These are phyloP conservation scores for Julus scandinavius DNA, from an alignment of 2,888 invertebrate genomes.

Conservation along the genomic window DNA sequence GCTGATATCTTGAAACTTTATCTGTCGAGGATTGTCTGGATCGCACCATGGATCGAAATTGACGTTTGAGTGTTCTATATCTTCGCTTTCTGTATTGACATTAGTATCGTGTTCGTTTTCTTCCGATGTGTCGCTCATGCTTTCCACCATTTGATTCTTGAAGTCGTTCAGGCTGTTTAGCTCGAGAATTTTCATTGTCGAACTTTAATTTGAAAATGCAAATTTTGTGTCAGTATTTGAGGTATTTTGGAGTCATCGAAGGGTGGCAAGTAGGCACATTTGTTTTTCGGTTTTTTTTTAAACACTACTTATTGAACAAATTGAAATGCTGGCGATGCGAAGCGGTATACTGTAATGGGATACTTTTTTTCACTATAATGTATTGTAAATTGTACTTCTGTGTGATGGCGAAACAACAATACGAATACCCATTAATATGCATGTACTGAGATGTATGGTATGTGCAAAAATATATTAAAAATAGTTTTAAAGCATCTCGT, in stretches of 20 bases:
- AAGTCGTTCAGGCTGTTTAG: background rate
- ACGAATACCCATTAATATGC: no score
- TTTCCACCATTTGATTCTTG: background rate
- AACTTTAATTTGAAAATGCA: constrained; percentile 29
- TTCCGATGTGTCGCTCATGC: constrained; percentile 34
- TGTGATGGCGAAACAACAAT: no score
- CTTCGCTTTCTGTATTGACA: background rate
- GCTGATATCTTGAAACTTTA: constrained; percentile 86
- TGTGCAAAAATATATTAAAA: no score
- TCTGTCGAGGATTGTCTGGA: constrained; percentile 75
- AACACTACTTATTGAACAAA: background rate
- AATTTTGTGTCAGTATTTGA: background rate
- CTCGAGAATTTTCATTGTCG: constrained; percentile 20
- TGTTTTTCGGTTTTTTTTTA: no score
- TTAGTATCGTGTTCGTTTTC: constrained; percentile 12
- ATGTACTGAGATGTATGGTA: no score
- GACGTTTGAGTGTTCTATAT: background rate
- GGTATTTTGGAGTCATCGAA: no score
- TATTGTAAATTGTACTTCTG: no score
- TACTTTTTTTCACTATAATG: no score
- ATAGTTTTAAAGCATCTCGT: no score
- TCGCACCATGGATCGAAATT: constrained; percentile 72
- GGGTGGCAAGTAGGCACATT: no score
- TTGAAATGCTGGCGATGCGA: background rate
- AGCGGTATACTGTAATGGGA: background rate